Base-by-base conservation (phyloP, 2,797 vertebrate genomes). In the Hoplostethus atlanticus region DNA sequence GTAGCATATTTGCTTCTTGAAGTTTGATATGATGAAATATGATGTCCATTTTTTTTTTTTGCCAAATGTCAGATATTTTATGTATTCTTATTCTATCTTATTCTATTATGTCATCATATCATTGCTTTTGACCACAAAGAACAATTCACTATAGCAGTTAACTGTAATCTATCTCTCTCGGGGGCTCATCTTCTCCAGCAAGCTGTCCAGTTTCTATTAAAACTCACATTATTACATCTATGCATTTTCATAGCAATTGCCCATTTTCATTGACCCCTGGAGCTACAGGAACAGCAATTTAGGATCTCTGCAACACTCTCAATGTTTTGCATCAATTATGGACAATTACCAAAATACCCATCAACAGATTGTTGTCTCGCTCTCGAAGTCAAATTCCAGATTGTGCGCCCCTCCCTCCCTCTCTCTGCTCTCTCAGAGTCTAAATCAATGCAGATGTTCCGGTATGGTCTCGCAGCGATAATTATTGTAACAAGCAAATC, bases 381-480 rank as follows among this genome's bases (percentile, higher is more conserved):
- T 90, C 80, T 87, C 68, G 40, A 85, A 89, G 79, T 90, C 36
- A 17, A 81, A 87, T 68, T 92, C 93, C 93, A 94, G 94, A 93
- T 94, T 93, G 91, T 63, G 83, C 80, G 88, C 87, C 87, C 83
- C 85, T 85, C 87, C 87, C 88, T 88, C 87, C 79, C 76, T 79
- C 79, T 76, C 80, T 61, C 73, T 64, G 81, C 84, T 79, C 91
- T 92, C 84, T 84, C 78, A 63, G 82, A 88, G 85, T 84, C 76
- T 91, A 87, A 91, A 90, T 88, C 88, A 90, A 93, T 95, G 92
- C 93, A 94, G 94, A 95, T 95, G 95, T 95, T 95, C 86, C 67
- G 72, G 85, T 92, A 83, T 87, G 89, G 89, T 87, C 83, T 95
- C 80, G 56, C 87, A 86, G 90, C 89, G 85, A 87, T 95, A 94